Base-by-base conservation (phyloP, 2,888 invertebrate species). In the Lypha dubia region DNA sequence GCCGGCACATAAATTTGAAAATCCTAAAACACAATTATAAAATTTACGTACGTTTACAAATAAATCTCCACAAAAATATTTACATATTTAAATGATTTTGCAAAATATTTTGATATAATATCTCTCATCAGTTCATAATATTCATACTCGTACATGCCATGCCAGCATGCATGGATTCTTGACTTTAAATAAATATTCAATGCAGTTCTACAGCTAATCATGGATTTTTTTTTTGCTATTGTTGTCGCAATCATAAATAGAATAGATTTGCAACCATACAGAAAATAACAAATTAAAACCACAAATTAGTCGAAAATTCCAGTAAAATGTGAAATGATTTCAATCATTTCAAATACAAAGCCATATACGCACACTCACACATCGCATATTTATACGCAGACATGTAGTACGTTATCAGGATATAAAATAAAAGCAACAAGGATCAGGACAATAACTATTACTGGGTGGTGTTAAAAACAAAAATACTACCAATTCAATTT, bases 291-390 rank as follows among this genome's bases (percentile, higher is more conserved):
- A 41, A 67, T n/a, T 15, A 49, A 73, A 79, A 68, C 84, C 81
- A 77, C 84, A 84, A 84, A 84, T 84, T 81, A 84, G 81, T 81
- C 56, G 63, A 70, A 74, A 81, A 77, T 70, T 81, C 20, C 75
- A 84, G 35, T 70, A 38, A 76, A 81, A 81, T 77, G 17, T 74
- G 67, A 74, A 80, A 79, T 70, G 46, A 73, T 79, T 84, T 77
- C 68, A 77, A 73, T 77, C 80, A 74, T 80, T 76, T 67, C 28
- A 53, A 44, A 85, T 44, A 62, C n/a, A n/a, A n/a, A n/a, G n/a
- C n/a, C n/a, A n/a, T n/a, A n/a, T n/a, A n/a, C n/a, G n/a, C n/a
- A n/a, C 60, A 65, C 6, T 44, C 24, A 20, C n/a, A 32, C 70
- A 51, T 13, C 13, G 24, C 51, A n/a, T 32, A 24, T 46, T 56